Conservation (phyloP, 1,140 invertebrate genomes). For the Metopolophium dirhodum region DNA sequence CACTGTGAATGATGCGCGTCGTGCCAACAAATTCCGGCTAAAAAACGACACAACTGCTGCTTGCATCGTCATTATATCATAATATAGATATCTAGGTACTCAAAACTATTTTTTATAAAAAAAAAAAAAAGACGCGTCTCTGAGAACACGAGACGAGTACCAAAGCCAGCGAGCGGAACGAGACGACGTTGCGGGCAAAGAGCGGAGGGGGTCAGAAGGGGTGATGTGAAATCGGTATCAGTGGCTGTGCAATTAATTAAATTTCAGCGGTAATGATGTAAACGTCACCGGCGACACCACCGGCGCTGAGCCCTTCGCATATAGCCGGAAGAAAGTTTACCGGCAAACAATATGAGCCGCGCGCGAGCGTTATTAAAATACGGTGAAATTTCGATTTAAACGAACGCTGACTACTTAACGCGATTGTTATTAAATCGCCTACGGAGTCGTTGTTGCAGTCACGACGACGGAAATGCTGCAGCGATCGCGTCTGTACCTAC, state of each 20-base stretch:
- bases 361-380: background rate
- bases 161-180: background rate
- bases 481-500: background rate
- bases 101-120: no score
- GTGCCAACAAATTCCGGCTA: no score
- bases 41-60: no score
- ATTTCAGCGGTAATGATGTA: background rate
- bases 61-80: no score
- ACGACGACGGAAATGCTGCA: background rate
- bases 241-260: background rate
- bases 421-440: slow-evolving; percentile 39
- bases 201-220: background rate
- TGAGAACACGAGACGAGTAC: background rate
- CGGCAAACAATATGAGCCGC: background rate
- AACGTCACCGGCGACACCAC: background rate
- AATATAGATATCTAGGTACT: no score
- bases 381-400: background rate
- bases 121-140: no score
- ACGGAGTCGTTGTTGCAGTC: background rate
- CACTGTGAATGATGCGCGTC: no score
- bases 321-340: background rate
- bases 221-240: background rate
- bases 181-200: no score
- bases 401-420: background rate
- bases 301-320: background rate